Percentiles rank a stretch among this genome's conserved stretches.
Conservation (phyloP, 35 echinoderm and acorn worm species). For the Apostichopus parvimensis region DNA sequence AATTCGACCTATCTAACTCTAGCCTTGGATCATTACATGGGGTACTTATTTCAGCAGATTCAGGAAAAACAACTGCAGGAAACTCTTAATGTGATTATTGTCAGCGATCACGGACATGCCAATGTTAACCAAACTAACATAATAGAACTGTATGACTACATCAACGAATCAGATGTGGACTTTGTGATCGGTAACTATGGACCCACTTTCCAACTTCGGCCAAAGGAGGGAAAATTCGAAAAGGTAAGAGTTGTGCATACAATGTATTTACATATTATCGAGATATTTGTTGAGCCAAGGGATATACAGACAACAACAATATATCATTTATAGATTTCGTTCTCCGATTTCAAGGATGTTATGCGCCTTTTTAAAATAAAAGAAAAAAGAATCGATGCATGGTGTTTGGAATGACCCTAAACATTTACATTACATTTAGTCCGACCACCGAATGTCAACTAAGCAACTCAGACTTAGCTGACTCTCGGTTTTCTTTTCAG, state of each 20-base stretch:
- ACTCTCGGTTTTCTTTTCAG: too few species aligned
- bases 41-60: conserved; percentile 60
- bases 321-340: too few species aligned
- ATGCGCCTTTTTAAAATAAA: too few species aligned
- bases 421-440: too few species aligned
- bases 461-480: too few species aligned
- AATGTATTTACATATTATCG: too few species aligned
- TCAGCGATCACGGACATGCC: conserved; percentile 68
- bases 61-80: conserved; percentile 50
- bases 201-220: conserved; percentile 78
- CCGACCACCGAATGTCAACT: too few species aligned
- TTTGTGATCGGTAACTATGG: conserved; percentile 72
- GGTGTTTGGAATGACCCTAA: too few species aligned
- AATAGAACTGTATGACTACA: conserved; percentile 76
- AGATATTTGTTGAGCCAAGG: too few species aligned
- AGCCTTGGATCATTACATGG: conserved; percentile 61
- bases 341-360: too few species aligned
- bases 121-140: conserved; percentile 45
- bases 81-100: conserved; percentile 67
- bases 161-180: conserved; percentile 62
- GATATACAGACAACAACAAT: too few species aligned
- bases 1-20: conserved; percentile 37
- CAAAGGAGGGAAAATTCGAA: conserved; percentile 66
- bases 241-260: conserved; percentile 48
- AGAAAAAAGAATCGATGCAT: too few species aligned